Conservation (phyloP, 2,113 vertebrate species). For the Phylloscopus trochilus region DNA sequence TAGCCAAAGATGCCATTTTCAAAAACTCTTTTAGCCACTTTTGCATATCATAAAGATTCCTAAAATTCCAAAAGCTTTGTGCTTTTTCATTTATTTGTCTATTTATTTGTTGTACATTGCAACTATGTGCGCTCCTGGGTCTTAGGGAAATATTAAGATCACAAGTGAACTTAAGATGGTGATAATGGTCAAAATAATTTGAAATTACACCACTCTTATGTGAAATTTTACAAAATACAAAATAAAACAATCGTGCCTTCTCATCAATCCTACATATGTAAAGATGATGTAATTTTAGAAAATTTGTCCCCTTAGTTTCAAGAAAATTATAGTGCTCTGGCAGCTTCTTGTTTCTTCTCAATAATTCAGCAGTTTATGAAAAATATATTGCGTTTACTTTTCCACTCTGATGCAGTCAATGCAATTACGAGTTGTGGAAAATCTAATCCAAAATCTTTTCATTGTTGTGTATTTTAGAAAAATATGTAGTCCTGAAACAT, state of each 20-base stretch:
- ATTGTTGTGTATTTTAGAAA: neutral
- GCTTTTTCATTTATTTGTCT: neutral
- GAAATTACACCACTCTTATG: neutral
- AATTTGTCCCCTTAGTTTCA: neutral
- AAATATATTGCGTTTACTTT: constrained; percentile 22
- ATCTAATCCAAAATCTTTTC: neutral
- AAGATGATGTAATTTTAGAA: neutral
- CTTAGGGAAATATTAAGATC: neutral
- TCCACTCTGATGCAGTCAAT: neutral
- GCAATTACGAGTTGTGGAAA: neutral
- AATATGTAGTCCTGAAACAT: neutral
- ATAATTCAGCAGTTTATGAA: constrained; percentile 53
- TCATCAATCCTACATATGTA: neutral
- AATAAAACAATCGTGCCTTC: neutral
- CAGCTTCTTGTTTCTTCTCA: constrained; percentile 25
- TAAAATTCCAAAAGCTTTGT: neutral
- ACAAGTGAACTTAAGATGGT: neutral
- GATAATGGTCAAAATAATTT: neutral
- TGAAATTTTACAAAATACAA: constrained; percentile 8
- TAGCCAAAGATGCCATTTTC: neutral
- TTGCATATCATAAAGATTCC: neutral
- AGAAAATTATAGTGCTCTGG: neutral
- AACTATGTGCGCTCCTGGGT: neutral
- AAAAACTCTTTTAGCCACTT: neutral
- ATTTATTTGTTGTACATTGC: neutral